Base-by-base conservation (phyloP, 2,797 vertebrate genomes). In the Chelidonichthys spinosus region DNA sequence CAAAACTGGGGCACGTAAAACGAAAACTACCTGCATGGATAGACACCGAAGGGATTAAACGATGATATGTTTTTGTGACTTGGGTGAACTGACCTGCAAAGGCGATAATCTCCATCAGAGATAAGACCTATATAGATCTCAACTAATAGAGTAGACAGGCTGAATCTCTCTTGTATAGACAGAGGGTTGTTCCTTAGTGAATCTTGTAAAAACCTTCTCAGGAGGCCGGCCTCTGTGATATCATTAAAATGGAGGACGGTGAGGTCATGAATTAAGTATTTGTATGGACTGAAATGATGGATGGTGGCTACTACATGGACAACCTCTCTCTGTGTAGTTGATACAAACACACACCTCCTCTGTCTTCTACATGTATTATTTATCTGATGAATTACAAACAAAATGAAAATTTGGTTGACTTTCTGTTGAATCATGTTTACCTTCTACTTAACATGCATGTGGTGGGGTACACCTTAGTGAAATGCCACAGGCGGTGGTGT, bases 361-460 rank as follows among this genome's bases (percentile, higher is more conserved):
- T 44, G 32, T 64, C 42, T 36, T 50, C 55, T 36, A 17, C 8
- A 39, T 25, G 7, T 70, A 13, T 11, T 73, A 18, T 65, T 75
- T 42, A 61, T 37, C 42, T 37, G 18, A 73, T 60, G 25, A 25
- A 25, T 25, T 25, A 25, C 25, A 13, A 67, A 65, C 13, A 25
- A 61, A 68, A 71, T 4, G 11, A 1, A n/a, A 18, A 36, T 76
- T 47, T 47, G 15, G 47, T n/a, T 4, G 8, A 47, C 32, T 43
- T 35, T 64, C 59, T 61, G 17, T 59, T 72, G 6, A 67, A 75
- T 53, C 46, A 75, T 69, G 63, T 78, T 86, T 43, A 69, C 17
- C 6, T 74, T 74, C 25, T 60, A 75, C 72, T 76, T 68, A 82
- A 62, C 84, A 85, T 66, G 67, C 64, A 65, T 72, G 66, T 60